Evolutionary conservation across 2,888 invertebrate genomes (phyloP).

Genomic region (Fabriciana adippe): DNA sequence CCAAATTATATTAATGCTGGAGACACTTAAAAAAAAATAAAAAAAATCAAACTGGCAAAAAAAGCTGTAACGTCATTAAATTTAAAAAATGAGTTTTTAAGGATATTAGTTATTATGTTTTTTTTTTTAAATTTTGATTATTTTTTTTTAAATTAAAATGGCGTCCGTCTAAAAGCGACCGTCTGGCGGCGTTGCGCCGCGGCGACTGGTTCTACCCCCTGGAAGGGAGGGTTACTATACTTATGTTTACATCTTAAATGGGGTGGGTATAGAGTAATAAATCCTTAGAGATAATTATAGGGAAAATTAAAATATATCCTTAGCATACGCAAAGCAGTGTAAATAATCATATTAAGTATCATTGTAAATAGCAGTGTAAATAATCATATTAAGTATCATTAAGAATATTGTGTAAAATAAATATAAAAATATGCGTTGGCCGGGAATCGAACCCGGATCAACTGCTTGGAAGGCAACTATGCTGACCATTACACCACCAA

Average conservation of each 20-base stretch:
- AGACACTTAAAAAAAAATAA: background rate
- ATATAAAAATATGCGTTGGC: constrained; percentile 50
- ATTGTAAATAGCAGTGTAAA: no score
- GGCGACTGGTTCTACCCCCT: constrained; percentile 62
- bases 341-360: no score
- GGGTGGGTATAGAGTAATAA: constrained; percentile 59
- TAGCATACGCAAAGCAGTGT: background rate
- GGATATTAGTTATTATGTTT: background rate
- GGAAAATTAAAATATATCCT: background rate
- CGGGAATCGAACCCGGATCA: constrained; percentile 68
- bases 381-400: no score
- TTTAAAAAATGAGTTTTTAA: background rate
- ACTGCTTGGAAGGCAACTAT: constrained; percentile 68
- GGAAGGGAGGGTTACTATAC: constrained; percentile 59
- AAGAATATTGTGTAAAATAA: background rate
- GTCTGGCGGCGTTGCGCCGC: constrained; percentile 66
- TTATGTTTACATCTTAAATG: constrained; percentile 80
- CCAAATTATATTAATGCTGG: background rate
- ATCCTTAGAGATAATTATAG: constrained; percentile 2
- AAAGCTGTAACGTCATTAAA: background rate
- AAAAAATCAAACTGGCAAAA: background rate
- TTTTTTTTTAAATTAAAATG: constrained; percentile 40
- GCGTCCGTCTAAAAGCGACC: constrained; percentile 51
- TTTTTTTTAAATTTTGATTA: constrained; percentile 35
- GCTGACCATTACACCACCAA: constrained; percentile 70